Percentiles rank a stretch among this genome's conserved stretches.
Evolutionary conservation across 2,113 vertebrate genomes (phyloP).

Genomic region (Bubalus kerabau): DNA sequence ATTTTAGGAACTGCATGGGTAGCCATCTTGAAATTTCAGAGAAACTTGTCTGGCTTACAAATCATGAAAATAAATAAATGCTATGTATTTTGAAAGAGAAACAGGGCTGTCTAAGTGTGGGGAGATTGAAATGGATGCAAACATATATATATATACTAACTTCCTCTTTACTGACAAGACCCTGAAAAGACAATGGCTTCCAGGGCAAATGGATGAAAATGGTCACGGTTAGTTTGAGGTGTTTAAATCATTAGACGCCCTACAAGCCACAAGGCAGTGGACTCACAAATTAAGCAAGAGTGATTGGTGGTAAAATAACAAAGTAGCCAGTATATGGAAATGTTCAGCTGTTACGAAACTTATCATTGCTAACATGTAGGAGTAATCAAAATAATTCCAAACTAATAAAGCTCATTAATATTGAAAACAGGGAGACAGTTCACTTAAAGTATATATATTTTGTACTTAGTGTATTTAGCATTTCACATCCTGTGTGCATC

Average conservation of each 20-base stretch:
- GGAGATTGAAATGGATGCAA: not conserved
- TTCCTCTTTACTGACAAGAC: not conserved
- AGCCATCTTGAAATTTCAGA: not conserved
- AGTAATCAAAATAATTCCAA: conserved; percentile 17
- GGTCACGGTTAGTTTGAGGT: not conserved
- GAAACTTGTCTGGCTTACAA: not conserved
- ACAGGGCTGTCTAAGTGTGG: not conserved
- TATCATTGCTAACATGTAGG: not conserved
- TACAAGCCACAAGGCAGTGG: not conserved
- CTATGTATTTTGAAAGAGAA: not conserved
- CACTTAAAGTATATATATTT: not conserved
- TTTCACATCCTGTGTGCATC: not conserved
- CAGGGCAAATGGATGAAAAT: not conserved
- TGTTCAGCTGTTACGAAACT: not conserved
- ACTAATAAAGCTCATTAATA: not conserved
- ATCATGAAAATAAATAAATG: not conserved
- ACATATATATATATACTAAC: not conserved
- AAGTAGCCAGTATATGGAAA: not conserved
- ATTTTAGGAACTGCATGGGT: not conserved
- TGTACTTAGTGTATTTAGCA: not conserved
- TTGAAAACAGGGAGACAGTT: not conserved
- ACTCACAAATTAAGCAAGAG: conserved; percentile 18
- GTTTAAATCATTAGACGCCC: not conserved
- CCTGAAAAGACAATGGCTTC: not conserved
- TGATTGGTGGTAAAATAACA: not conserved